Evolutionary conservation across 2,113 vertebrate species (phyloP).

Genomic region (Nothocercus julius): DNA sequence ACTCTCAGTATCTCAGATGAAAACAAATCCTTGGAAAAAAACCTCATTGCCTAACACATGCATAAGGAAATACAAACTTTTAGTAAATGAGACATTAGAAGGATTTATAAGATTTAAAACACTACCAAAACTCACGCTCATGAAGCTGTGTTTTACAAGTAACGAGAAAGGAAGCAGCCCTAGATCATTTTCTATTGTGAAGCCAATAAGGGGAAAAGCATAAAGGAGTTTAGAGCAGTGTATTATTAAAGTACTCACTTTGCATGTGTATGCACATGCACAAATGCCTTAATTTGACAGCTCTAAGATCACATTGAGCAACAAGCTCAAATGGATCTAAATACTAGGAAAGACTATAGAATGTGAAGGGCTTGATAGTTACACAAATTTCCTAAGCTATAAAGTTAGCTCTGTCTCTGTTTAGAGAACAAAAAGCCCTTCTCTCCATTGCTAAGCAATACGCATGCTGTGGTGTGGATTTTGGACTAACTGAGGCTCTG

Average conservation of each 20-base stretch:
- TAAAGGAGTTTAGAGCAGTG: neutral
- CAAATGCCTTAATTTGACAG: too few relatives aligned
- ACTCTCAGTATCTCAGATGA: neutral
- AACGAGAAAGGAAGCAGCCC: neutral
- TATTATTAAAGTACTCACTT: neutral
- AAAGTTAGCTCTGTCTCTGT: fast-evolving
- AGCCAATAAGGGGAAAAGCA: neutral
- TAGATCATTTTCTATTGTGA: neutral
- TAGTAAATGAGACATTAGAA: neutral
- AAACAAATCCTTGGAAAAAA: neutral
- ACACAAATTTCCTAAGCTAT: fast-evolving
- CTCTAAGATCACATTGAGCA: neutral
- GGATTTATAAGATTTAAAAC: neutral
- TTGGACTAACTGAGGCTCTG: neutral
- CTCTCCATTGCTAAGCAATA: fast-evolving
- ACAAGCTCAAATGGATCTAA: neutral
- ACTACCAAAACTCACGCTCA: neutral
- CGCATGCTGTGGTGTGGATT: fast-evolving
- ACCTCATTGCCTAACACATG: neutral
- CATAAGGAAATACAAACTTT: fast-evolving
- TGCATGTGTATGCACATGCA: neutral
- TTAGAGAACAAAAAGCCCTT: neutral
- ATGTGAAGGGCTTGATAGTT: neutral
- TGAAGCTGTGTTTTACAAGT: neutral
- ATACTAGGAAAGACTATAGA: neutral